Evolutionary conservation across 2,888 invertebrate species (phyloP), one percentile per base, ranked within the genome.

Genomic region (Apamea crenata): DNA sequence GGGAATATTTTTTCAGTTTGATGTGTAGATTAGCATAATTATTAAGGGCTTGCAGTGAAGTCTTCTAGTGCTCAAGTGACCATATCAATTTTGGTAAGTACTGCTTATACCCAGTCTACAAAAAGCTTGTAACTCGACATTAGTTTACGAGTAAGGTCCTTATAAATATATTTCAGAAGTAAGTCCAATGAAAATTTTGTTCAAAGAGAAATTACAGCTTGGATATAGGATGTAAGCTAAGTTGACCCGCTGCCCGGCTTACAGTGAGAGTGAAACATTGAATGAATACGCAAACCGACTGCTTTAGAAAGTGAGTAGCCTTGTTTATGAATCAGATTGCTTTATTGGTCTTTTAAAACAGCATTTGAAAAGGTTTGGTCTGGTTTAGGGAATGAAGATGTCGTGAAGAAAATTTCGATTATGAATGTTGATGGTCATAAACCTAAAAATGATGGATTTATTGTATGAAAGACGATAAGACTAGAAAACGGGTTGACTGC

Each of bases 111-210:
- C 12, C n/a, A 47, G 36, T 56, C 44, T 14, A 21, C 44, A 56
- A 77, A 79, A 79, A 79, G 2, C 47, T 36, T 25, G 10, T 40
- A 66, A 29, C 36, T 71, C 10, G 16, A 65, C 79, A 47, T 71
- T 70, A 36, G 71, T 79, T 65, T 66, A 47, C 65, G 36, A 79
- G 56, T 29, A 70, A 36, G 71, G 71, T 79, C 79, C 79, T 79
- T 65, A 79, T 71, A 79, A 79, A 82, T 77, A 82, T 77, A 82
- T 82, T 72, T 77, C 72, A 77, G 61, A 72, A 59, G 59, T 70
- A 78, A 82, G 66, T 78, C 78, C 53, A 69, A 72, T 74, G 78
- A 78, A 81, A 78, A 82, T 29, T 82, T 74, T 63, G 61, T 74
- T 82, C 73, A 40, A 61, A 67, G 70, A 32, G 74, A 79, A 82